Percentiles rank a stretch among this genome's conserved stretches.
Evolutionary conservation across 1,140 invertebrate species (phyloP).

Genomic region (Druon quercuslanigerum): DNA sequence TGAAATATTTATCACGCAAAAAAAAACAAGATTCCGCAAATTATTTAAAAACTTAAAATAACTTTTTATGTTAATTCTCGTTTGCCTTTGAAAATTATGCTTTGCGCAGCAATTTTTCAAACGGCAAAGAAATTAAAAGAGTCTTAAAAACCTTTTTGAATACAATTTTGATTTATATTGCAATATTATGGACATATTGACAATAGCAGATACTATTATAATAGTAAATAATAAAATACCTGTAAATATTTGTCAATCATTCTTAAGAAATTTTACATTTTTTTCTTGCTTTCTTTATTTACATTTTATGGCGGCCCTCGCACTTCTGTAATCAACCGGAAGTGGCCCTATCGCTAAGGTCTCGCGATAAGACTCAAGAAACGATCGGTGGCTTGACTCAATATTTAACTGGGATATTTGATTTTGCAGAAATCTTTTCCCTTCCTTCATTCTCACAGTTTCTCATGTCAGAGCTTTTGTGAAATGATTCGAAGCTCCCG

Average conservation of each 20-base stretch:
- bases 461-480: too few species aligned
- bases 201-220: too few species aligned
- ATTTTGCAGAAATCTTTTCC: constrained; percentile 1
- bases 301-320: not conserved
- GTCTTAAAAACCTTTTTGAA: too few species aligned
- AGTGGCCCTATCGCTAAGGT: constrained; percentile 22
- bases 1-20: not conserved
- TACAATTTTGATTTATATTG: too few species aligned
- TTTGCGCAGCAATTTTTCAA: not conserved
- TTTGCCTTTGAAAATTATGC: not conserved
- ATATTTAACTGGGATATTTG: constrained; percentile 14
- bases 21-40: not conserved
- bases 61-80: not conserved
- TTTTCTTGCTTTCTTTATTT: not conserved
- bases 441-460: too few species aligned
- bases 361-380: constrained; percentile 19
- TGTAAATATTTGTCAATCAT: not conserved
- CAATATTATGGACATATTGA: too few species aligned
- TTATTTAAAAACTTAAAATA: not conserved
- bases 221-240: too few species aligned
- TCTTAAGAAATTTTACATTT: not conserved
- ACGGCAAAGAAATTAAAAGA: not conserved
- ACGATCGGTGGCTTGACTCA: constrained; percentile 27
- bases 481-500: too few species aligned
- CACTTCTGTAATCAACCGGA: constrained; percentile 18